Percentiles rank a stretch among this genome's conserved stretches.
Evolutionary conservation across 2,797 vertebrate species (phyloP).

Genomic region (Balearica regulorum): DNA sequence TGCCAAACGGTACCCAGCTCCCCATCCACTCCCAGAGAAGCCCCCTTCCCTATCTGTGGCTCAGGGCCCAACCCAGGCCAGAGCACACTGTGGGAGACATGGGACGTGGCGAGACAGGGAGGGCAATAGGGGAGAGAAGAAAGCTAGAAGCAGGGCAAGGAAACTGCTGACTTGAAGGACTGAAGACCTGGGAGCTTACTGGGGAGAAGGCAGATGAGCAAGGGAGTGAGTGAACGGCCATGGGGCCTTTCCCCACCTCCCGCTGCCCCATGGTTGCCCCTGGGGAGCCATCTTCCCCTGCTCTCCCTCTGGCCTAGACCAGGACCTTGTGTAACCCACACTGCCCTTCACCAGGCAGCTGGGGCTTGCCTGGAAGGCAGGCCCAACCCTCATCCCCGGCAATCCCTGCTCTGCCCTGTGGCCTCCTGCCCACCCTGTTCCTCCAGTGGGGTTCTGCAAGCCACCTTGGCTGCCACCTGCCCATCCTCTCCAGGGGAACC

Average conservation of each 20-base stretch:
- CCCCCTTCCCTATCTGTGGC: background rate
- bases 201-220: background rate
- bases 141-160: background rate
- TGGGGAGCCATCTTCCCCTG: background rate
- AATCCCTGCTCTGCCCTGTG: background rate
- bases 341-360: background rate
- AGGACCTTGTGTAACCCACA: rapidly evolving
- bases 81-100: background rate
- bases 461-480: rapidly evolving
- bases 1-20: background rate
- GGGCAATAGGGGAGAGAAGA: background rate
- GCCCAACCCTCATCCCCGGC: too few relatives aligned
- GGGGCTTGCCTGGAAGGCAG: background rate
- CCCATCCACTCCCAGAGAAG: background rate
- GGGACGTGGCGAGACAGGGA: background rate
- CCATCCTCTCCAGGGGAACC: rapidly evolving
- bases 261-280: rapidly evolving
- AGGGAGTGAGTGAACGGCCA: rapidly evolving
- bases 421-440: background rate
- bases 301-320: background rate
- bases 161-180: background rate
- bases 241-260: background rate
- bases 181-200: background rate
- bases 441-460: background rate
- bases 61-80: too few relatives aligned